These are phyloP conservation scores for Epinotia demarniana DNA, from an alignment of 2,888 invertebrate genomes.

Conservation along the genomic window DNA sequence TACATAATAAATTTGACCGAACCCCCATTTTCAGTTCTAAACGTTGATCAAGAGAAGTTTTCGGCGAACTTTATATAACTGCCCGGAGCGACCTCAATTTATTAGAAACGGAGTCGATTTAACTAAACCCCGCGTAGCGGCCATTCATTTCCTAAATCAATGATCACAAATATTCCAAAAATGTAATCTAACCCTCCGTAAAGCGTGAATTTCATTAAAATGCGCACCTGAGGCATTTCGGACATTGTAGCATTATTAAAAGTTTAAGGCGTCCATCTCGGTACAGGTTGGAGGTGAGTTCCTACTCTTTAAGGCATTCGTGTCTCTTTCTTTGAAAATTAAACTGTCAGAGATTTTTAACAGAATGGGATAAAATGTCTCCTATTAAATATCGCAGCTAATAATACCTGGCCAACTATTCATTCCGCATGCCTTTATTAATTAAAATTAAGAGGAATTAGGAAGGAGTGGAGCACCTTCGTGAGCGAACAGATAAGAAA, in stretches of 20 bases:
- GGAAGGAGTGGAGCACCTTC: no score
- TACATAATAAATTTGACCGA: constrained; percentile 41
- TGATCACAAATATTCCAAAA: constrained; percentile 44
- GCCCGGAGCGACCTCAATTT: constrained; percentile 43
- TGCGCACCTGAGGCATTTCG: neutral
- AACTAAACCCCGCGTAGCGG: constrained; percentile 40
- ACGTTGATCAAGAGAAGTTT: constrained; percentile 38
- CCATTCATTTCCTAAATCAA: constrained; percentile 42
- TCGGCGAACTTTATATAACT: constrained; percentile 37
- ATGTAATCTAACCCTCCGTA: constrained; percentile 28
- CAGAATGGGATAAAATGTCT: no score
- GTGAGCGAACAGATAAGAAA: neutral
- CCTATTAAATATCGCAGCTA: no score
- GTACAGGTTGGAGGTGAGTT: no score
- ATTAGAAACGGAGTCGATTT: constrained; percentile 41
- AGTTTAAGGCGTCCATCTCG: neutral
- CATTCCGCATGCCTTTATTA: no score
- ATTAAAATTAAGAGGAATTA: no score
- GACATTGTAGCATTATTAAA: neutral
- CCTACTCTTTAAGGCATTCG: no score
- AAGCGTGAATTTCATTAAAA: constrained; percentile 24
- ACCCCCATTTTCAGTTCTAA: constrained; percentile 38
- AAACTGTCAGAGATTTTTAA: no score
- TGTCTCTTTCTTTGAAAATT: no score
- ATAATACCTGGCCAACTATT: no score